A percentile compares a stretch with the other conserved stretches of the same genome.
Conservation (phyloP, 2,888 invertebrate genomes). For the Apotomis turbidana region DNA sequence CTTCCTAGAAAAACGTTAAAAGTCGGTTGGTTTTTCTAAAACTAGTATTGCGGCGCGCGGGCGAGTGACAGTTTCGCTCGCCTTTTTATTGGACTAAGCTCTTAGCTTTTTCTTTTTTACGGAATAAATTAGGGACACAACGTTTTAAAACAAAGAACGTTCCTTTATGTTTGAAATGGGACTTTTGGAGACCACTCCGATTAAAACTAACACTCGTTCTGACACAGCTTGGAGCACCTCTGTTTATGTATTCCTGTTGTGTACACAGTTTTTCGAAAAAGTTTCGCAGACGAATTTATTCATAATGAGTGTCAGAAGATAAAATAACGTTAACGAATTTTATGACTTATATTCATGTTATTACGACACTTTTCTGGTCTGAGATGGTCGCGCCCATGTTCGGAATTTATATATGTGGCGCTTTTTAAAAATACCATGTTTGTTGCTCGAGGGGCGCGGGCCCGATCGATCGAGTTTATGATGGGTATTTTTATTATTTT, state of each 20-base stretch:
- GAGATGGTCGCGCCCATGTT: constrained; percentile 65
- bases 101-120: constrained; percentile 9
- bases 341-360: constrained; percentile 67
- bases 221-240: constrained; percentile 50
- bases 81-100: constrained; percentile 31
- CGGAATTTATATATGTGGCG: constrained; percentile 70
- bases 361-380: constrained; percentile 70
- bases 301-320: constrained; percentile 69
- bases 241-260: constrained; percentile 74
- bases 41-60: constrained; percentile 35
- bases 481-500: constrained; percentile 76
- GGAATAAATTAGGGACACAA: constrained; percentile 37
- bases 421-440: constrained; percentile 65
- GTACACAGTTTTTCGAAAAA: constrained; percentile 75
- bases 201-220: constrained; percentile 54
- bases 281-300: constrained; percentile 75
- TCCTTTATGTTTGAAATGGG: not conserved
- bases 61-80: constrained; percentile 36
- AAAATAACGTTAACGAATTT: constrained; percentile 64
- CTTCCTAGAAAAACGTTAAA: constrained; percentile 61
- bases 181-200: constrained; percentile 3
- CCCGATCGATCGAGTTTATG: constrained; percentile 71
- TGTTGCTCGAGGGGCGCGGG: constrained; percentile 73
- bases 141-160: constrained; percentile 11
- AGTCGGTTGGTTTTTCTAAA: constrained; percentile 39